Evolutionary conservation across 2,888 invertebrate genomes (phyloP), one percentile per base, ranked within the genome.

Genomic region (Hymenopus coronatus): DNA sequence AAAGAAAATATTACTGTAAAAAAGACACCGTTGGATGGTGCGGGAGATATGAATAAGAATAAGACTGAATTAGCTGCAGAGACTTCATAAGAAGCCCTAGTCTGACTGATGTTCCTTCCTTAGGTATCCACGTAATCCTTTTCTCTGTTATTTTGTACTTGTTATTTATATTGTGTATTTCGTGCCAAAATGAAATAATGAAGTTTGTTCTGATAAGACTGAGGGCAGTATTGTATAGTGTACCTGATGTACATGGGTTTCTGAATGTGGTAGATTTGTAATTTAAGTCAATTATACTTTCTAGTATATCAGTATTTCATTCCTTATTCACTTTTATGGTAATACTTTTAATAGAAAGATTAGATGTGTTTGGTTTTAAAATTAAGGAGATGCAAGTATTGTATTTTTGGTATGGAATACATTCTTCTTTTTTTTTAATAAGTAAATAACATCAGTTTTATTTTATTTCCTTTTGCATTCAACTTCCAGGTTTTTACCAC

Each of bases 341-440:
- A 70, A 70, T 70, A 70, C 54, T 70, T 70, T 70, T 70, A 70
- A 25, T 70, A 70, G 25, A 70, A 70, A 20, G 25, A 70, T 70
- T 70, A 20, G 20, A 70, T 20, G 4, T 70, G 54, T 70, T 70
- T 70, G 54, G 0, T 70, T 70, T 70, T 70, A 70, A 25, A 70
- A 20, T 70, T 20, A 70, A 70, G 54, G 25, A 25, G 54, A 20
- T 70, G 54, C 54, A 70, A 20, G 3, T 25, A 83, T 40, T 83
- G 88, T 88, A 88, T 88, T 88, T 85, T 82, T 89, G 81, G 86
- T 90, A 90, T 91, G 89, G 88, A 90, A 91, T 90, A 90, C 91
- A 90, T 90, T 90, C 88, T 90, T 90, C 89, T 88, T 88, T 70
- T 90, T 89, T 89, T 70, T 70, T 70, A 12, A 12, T 70, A 20